These are phyloP conservation scores for Lytechinus variegatus DNA, from an alignment of 35 echinoderm and acorn worm species.

Conservation along the genomic window DNA sequence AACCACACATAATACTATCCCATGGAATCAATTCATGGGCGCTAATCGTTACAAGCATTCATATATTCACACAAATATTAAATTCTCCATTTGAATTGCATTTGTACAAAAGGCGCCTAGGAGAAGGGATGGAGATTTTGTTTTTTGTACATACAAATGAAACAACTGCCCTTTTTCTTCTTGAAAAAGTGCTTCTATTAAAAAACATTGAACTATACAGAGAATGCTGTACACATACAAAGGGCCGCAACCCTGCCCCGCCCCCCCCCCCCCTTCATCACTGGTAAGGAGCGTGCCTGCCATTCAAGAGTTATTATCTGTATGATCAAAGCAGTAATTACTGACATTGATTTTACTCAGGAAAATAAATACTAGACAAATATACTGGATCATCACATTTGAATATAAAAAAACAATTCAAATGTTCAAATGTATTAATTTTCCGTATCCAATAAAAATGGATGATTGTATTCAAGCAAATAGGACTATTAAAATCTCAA, in stretches of 20 bases:
- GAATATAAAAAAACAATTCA: neutral
- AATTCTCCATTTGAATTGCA: neutral
- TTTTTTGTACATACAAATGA: neutral
- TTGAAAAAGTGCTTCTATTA: neutral
- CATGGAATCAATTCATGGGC: neutral
- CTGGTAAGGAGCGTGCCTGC: too few species aligned
- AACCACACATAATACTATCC: neutral
- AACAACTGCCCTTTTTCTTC: neutral
- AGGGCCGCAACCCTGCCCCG: neutral
- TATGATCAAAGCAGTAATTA: neutral
- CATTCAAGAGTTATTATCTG: too few species aligned
- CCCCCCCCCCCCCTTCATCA: neutral
- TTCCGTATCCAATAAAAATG: too few species aligned
- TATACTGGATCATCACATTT: neutral
- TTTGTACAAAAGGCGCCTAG: neutral
- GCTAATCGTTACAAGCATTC: neutral
- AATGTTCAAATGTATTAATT: neutral
- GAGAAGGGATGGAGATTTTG: neutral
- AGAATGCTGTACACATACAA: neutral
- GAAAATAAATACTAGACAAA: neutral
- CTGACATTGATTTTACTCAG: neutral
- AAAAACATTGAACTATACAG: constrained; percentile 14
- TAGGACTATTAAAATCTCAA: too few species aligned
- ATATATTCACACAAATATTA: constrained; percentile 12
- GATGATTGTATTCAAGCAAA: too few species aligned